Percentiles rank a stretch among this genome's conserved stretches.
Evolutionary conservation across 2,888 invertebrate species (phyloP).

Genomic region (Eupithecia dodoneata): DNA sequence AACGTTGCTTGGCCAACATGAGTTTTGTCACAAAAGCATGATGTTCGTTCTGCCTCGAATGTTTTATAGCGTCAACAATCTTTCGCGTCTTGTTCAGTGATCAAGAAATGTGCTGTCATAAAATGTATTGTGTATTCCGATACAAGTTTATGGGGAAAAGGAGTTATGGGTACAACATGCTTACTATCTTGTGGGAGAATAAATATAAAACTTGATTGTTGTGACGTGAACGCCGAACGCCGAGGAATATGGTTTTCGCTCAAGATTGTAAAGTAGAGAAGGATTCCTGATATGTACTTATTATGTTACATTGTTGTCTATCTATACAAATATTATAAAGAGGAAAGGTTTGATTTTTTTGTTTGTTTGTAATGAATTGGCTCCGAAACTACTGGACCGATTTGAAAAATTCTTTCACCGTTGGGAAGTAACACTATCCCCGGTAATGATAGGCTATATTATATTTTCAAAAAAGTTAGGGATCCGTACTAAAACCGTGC

Average conservation of each 20-base stretch:
- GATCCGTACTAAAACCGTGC: too few species aligned
- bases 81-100: slow-evolving; percentile 22
- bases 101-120: slow-evolving; percentile 28
- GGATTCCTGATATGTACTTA: neutral
- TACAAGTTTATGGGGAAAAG: slow-evolving; percentile 17
- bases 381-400: too few species aligned
- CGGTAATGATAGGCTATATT: too few species aligned
- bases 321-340: too few species aligned
- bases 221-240: neutral
- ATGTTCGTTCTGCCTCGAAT: neutral
- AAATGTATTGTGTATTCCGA: slow-evolving; percentile 27
- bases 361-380: too few species aligned
- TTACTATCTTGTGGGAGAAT: slow-evolving; percentile 12
- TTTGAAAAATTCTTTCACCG: too few species aligned
- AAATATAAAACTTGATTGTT: neutral
- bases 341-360: too few species aligned
- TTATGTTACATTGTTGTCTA: neutral
- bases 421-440: too few species aligned
- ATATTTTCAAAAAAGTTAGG: too few species aligned
- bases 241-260: slow-evolving; percentile 2
- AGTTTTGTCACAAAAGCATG: neutral
- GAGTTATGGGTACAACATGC: slow-evolving; percentile 18
- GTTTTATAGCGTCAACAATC: slow-evolving; percentile 11
- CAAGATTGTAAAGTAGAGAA: neutral
- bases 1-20: too few species aligned